These are phyloP conservation scores for Sander vitreus DNA, from an alignment of 2,113 vertebrate genomes.

Conservation along the genomic window DNA sequence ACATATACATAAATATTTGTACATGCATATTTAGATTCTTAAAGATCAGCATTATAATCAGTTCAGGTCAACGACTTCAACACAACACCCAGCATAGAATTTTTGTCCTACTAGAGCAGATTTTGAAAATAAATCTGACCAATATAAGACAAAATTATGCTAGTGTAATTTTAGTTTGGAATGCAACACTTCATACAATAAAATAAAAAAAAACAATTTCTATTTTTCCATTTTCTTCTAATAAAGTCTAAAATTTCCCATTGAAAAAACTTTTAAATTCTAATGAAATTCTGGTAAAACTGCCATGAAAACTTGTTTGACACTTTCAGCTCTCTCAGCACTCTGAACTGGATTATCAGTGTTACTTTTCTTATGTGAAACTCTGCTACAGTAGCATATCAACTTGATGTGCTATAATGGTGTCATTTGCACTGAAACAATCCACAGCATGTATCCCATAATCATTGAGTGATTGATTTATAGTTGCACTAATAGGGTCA, in stretches of 20 bases:
- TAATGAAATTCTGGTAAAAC: neutral
- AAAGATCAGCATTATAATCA: neutral
- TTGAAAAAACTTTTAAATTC: neutral
- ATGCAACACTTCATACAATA: neutral
- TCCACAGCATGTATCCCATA: constrained; percentile 68
- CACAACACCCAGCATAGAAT: neutral
- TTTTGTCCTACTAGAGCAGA: neutral
- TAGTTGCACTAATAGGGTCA: constrained; percentile 79
- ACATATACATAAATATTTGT: neutral
- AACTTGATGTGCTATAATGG: constrained; percentile 11
- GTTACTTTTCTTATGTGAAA: neutral
- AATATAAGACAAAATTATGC: neutral
- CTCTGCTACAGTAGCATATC: neutral
- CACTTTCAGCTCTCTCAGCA: neutral
- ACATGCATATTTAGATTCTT: neutral
- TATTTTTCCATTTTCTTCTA: neutral
- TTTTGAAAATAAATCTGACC: neutral
- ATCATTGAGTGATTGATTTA: constrained; percentile 77
- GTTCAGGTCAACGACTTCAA: neutral
- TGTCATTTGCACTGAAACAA: constrained; percentile 61
- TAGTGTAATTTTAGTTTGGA: neutral
- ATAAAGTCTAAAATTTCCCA: neutral
- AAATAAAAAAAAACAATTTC: neutral
- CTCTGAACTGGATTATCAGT: neutral
- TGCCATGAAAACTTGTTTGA: neutral